Evolutionary conservation across 30 jellyfish, hydroid and myxozoan species (phyloP), one percentile per base, ranked within the genome.

Genomic region (Cassiopea andromeda): DNA sequence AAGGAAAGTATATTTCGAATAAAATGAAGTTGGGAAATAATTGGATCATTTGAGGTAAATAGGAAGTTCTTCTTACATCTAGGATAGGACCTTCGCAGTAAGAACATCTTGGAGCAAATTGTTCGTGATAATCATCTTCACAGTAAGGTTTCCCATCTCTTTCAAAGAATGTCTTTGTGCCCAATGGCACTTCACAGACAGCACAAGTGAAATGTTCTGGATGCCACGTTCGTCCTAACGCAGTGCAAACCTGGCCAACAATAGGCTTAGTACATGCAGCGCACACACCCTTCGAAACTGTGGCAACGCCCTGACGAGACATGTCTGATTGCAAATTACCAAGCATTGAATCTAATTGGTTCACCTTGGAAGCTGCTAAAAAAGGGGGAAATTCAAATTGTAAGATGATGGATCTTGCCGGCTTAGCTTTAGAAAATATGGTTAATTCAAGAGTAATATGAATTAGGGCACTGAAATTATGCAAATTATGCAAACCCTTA

Each of bases 131-230:
- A 71, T 94, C 99, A 38, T 87, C 87, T 54, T 94, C 98, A 73
- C 99, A 94, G 60, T 94, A 94, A 5, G 98, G 99, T 81, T 89
- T 94, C 15, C 98, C 97, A 61, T 96, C 99, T 60, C 98, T 78
- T 87, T 96, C 99, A 69, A 91, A 96, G 85, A 96, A 96, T 45
- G 99, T 96, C 77, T 92, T 89, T 44, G 98, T 92, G 2, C 98
- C 98, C 71, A 96, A 75, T 4, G 92, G 89, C 48, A 82, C 91
- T 57, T 96, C 99, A 76, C 99, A 96, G 46, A 96, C 97, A 49
- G 91, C 92, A 68, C 99, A 96, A 1, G 97, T 88, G 89, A 96
- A 96, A 90, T 96, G 99, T 70, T 96, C 99, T 48, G 99, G 99
- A 67, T 96, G 99, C 99, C 99, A 96, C 1, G 98, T 87, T 58